These are phyloP conservation scores for Stenoptilia bipunctidactyla DNA, from an alignment of 2,888 invertebrate genomes.

Conservation along the genomic window DNA sequence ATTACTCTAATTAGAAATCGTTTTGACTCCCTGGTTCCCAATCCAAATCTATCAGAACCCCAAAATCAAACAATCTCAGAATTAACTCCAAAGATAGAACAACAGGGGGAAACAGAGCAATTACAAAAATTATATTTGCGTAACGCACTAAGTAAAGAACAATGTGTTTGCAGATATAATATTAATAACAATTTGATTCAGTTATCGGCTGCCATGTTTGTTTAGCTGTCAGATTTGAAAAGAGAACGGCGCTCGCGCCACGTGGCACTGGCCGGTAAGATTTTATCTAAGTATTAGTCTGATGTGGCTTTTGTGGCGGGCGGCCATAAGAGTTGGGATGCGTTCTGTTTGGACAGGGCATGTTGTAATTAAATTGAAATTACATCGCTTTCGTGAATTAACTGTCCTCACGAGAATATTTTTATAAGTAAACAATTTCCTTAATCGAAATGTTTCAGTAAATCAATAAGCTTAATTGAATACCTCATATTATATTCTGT, in stretches of 20 bases:
- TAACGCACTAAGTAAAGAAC: constrained; percentile 37
- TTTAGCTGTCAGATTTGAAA: constrained; percentile 51
- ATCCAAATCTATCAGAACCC: constrained; percentile 17
- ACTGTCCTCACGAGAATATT: too few relatives aligned
- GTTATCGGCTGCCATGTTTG: constrained; percentile 57
- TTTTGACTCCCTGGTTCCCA: too few relatives aligned
- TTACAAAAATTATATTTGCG: constrained; percentile 62
- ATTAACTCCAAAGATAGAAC: constrained; percentile 20
- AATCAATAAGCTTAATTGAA: too few relatives aligned
- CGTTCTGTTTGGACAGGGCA: not conserved
- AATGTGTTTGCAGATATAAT: constrained; percentile 52
- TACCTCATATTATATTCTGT: too few relatives aligned
- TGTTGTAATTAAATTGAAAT: too few relatives aligned
- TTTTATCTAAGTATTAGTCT: not conserved
- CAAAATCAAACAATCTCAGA: constrained; percentile 25
- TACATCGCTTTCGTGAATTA: too few relatives aligned
- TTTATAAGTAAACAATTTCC: too few relatives aligned
- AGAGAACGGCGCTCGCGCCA: constrained; percentile 32
- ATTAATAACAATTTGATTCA: constrained; percentile 61
- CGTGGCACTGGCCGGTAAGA: constrained; percentile 26
- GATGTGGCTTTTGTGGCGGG: too few relatives aligned
- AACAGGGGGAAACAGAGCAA: constrained; percentile 34
- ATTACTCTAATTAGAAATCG: too few relatives aligned
- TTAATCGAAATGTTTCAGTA: too few relatives aligned
- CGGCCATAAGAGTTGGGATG: constrained; percentile 4